A percentile compares a stretch with the other conserved stretches of the same genome.
Evolutionary conservation across 1,140 invertebrate species (phyloP).

Genomic region (Caligus rogercresseyi): DNA sequence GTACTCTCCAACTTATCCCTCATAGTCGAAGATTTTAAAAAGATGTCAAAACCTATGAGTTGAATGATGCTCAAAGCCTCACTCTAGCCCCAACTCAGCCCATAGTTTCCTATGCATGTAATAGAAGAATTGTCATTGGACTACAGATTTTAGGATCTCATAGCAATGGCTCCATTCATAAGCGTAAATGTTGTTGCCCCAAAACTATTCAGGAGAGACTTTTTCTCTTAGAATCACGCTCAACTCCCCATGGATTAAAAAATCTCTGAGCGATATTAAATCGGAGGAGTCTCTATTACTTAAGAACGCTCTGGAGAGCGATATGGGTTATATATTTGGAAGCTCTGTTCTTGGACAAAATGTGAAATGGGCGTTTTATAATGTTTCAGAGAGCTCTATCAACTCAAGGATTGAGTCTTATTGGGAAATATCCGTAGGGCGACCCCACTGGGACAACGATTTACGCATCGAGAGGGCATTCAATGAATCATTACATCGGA

Average conservation of each 20-base stretch:
- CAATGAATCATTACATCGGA: neutral
- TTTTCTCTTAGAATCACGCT: neutral
- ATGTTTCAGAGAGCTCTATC: neutral
- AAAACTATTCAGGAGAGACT: neutral
- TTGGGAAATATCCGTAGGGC: neutral
- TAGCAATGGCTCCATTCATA: neutral
- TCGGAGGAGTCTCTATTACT: neutral
- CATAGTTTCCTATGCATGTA: neutral
- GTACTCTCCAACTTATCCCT: too few species aligned
- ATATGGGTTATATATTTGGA: neutral
- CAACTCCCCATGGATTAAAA: neutral
- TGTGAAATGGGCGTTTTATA: neutral
- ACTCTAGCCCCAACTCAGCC: too few species aligned
- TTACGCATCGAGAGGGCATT: neutral
- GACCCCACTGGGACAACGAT: neutral
- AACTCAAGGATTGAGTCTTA: neutral
- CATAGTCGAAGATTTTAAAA: too few species aligned
- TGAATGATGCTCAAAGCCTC: too few species aligned
- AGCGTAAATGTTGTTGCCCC: neutral
- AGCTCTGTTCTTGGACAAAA: neutral
- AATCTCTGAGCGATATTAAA: neutral
- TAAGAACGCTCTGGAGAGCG: neutral
- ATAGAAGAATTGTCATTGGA: neutral
- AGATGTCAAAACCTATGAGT: too few species aligned
- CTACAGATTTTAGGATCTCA: neutral